Evolutionary conservation across 2,888 invertebrate species (phyloP).

Genomic region (Lasius fuliginosus): DNA sequence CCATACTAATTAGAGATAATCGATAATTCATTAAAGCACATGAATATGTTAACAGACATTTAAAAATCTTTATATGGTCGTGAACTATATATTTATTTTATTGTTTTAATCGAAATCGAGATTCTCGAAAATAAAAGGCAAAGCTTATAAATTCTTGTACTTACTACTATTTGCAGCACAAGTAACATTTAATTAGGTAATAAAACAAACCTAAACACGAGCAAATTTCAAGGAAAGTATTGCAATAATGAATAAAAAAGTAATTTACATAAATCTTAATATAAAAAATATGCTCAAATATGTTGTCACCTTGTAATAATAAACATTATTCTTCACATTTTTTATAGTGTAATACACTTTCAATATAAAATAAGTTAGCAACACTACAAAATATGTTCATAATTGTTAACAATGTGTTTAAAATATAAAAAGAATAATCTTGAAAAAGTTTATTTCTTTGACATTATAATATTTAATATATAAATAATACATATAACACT

Average conservation of each 20-base stretch:
- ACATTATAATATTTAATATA: slow-evolving; percentile 13
- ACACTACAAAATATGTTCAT: neutral
- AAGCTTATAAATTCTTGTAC: too few species aligned
- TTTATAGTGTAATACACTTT: neutral
- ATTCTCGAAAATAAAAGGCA: too few species aligned
- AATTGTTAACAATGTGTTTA: neutral
- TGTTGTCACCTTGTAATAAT: neutral
- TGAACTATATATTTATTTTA: neutral
- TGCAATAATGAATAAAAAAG: too few species aligned
- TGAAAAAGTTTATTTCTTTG: neutral
- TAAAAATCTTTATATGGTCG: neutral
- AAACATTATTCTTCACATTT: neutral
- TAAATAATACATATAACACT: neutral
- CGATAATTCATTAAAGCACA: neutral
- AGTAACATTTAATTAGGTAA: too few species aligned
- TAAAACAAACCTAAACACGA: too few species aligned
- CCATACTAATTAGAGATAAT: neutral
- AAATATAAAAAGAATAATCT: slow-evolving; percentile 2
- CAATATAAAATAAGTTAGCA: neutral
- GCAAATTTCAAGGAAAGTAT: too few species aligned
- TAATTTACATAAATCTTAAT: slow-evolving; percentile 2
- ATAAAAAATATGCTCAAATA: neutral
- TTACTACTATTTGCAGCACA: too few species aligned
- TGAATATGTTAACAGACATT: too few species aligned
- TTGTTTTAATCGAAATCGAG: neutral